A percentile compares a stretch with the other conserved stretches of the same genome.
These are phyloP conservation scores for Yponomeuta malinellus DNA, from an alignment of 2,888 invertebrate species.

Conservation along the genomic window DNA sequence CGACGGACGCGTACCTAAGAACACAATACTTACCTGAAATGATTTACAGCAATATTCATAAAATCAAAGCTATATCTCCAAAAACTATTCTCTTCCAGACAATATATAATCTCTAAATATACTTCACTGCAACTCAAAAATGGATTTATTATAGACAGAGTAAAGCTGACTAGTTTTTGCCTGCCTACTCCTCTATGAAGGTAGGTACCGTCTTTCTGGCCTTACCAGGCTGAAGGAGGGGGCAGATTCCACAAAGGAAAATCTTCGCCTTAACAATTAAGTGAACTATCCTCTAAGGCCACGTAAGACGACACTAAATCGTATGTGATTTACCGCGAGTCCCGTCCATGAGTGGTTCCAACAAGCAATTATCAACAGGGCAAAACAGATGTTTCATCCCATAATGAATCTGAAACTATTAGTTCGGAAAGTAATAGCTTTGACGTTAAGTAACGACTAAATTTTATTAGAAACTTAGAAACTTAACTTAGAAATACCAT, in stretches of 20 bases:
- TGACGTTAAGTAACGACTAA: too few relatives aligned
- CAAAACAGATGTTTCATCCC: neutral
- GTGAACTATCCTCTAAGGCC: neutral
- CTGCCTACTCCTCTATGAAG: neutral
- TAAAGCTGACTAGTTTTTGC: neutral
- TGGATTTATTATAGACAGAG: too few relatives aligned
- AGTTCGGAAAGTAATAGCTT: too few relatives aligned
- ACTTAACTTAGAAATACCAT: too few relatives aligned
- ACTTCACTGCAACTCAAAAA: too few relatives aligned
- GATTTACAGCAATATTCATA: too few relatives aligned
- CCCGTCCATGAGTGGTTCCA: slow-evolving; percentile 25
- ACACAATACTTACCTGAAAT: too few relatives aligned
- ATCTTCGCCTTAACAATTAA: neutral
- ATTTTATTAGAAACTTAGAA: too few relatives aligned
- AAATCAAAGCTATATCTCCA: too few relatives aligned
- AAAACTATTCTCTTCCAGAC: too few relatives aligned
- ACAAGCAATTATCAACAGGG: slow-evolving; percentile 40
- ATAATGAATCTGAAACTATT: neutral
- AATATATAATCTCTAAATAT: too few relatives aligned
- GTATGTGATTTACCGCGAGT: slow-evolving; percentile 34
- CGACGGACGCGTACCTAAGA: too few relatives aligned
- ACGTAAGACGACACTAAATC: slow-evolving; percentile 20
- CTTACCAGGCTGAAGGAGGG: neutral
- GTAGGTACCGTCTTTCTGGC: neutral
- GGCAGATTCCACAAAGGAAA: neutral